These are phyloP conservation scores for Triplophysa rosa DNA, from an alignment of 2,113 vertebrate species.

Conservation along the genomic window DNA sequence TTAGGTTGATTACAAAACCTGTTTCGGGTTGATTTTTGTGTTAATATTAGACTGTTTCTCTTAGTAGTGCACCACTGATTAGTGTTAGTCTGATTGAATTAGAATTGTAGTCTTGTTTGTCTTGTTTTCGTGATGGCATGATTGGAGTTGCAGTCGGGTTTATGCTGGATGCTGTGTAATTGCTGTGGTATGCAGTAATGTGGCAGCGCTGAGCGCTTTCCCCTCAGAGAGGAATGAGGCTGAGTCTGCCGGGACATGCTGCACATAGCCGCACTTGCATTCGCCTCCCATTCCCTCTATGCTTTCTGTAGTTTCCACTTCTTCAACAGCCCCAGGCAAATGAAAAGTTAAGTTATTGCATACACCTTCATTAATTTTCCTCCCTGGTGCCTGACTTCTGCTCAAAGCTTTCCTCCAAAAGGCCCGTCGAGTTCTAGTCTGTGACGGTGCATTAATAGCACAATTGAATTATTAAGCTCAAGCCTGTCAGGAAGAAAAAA, in stretches of 20 bases:
- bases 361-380: constrained; percentile 75
- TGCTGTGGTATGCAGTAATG: constrained; percentile 64
- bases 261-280: constrained; percentile 68
- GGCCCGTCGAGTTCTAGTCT: neutral
- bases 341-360: constrained; percentile 81
- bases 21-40: neutral
- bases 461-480: neutral
- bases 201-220: constrained; percentile 53
- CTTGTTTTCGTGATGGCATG: constrained; percentile 21
- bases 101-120: neutral
- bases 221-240: constrained; percentile 64
- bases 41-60: neutral
- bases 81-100: constrained; percentile 16
- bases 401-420: constrained; percentile 12
- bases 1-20: neutral
- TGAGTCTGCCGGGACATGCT: constrained; percentile 87
- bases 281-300: constrained; percentile 72
- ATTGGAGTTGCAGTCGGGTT: constrained; percentile 46
- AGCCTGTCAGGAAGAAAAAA: neutral
- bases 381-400: constrained; percentile 51
- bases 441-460: neutral
- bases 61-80: neutral
- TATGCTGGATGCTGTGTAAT: constrained; percentile 62
- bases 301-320: constrained; percentile 73
- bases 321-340: constrained; percentile 81